Percentiles rank a stretch among this genome's conserved stretches.
Evolutionary conservation across 2,797 vertebrate species (phyloP).

Genomic region (Ctenopoma kingsleyae): DNA sequence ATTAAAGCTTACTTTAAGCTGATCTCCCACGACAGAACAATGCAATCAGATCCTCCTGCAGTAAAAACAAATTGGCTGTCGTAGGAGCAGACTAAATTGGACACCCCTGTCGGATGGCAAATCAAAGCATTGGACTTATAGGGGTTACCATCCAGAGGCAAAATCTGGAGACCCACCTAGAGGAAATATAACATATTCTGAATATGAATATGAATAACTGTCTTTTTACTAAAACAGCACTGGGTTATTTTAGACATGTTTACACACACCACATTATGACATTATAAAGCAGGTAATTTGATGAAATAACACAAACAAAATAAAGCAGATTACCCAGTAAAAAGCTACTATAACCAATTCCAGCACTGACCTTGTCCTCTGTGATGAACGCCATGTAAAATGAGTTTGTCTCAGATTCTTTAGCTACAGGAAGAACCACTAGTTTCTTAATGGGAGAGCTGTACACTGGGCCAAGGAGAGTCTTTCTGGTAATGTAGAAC

Average conservation of each 20-base stretch:
- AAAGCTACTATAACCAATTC: conserved; percentile 5
- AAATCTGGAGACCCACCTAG: conserved; percentile 94
- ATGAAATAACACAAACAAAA: not conserved
- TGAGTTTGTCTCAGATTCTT: conserved; percentile 58
- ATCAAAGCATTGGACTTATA: conserved; percentile 89
- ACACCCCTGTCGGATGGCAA: conserved; percentile 88
- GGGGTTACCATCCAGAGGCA: conserved; percentile 95
- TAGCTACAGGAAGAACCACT: conserved; percentile 80
- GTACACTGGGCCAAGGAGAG: conserved; percentile 87
- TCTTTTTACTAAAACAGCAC: not conserved
- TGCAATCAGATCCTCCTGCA: conserved; percentile 85
- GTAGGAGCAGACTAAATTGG: conserved; percentile 84
- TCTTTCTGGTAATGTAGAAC: conserved; percentile 85
- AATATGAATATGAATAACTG: not conserved
- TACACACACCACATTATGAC: not conserved
- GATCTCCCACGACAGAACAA: conserved; percentile 89
- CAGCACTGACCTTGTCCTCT: conserved; percentile 88
- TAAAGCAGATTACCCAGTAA: not conserved
- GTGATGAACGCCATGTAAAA: conserved; percentile 90
- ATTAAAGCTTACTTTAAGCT: conserved; percentile 83
- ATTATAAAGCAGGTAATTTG: not conserved
- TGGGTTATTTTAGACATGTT: not conserved
- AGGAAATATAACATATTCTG: conserved; percentile 15
- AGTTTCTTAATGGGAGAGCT: conserved; percentile 90
- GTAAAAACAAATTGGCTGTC: conserved; percentile 90